Evolutionary conservation across 2,888 invertebrate species (phyloP), one percentile per base, ranked within the genome.

Genomic region (Pristionchus exspectatus): DNA sequence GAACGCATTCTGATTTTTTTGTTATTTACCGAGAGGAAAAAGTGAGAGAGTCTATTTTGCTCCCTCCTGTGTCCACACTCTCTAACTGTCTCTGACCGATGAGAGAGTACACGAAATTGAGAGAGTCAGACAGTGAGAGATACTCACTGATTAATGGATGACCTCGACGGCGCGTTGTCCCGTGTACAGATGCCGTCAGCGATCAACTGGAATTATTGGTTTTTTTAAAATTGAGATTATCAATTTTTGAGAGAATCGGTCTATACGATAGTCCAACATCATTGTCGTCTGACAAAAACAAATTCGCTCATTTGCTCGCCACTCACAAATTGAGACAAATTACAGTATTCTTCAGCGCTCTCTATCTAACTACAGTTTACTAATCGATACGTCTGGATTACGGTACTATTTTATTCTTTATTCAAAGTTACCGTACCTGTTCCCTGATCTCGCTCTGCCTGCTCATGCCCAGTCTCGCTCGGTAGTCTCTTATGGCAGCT

Each of bases 391-490:
- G n/a, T 33, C 2, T 9, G 16, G 38, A 14, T n/a, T 69, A 69
- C 69, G n/a, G 69, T 69, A 69, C 12, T 33, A 18, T 30, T 72
- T 2, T 2, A 24, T 50, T 2, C 24, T 0, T 5, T 16, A 83
- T 1, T 12, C 18, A n/a, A n/a, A n/a, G n/a, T n/a, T 83, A 33
- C 50, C 5, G 38, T 44, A 88, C 88, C 88, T 88, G 94, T 59
- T 94, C 94, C 24, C 94, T 92, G 87, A 94, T 94, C 89, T 94
- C 94, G 74, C 93, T 93, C 89, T 94, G 94, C 59, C 94, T 90
- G 56, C 92, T 92, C 92, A 95, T 94, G 50, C 94, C 94, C n/a
- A 94, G 91, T 44, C 93, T 90, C 63, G 91, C 54, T 90, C 94
- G 91, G 91, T 95, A 95, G 91, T 94, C 94, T 74, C 94, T 91